Percentiles rank a stretch among this genome's conserved stretches.
Conservation (phyloP, 2,113 vertebrate species). For the Glaucidium brasilianum region DNA sequence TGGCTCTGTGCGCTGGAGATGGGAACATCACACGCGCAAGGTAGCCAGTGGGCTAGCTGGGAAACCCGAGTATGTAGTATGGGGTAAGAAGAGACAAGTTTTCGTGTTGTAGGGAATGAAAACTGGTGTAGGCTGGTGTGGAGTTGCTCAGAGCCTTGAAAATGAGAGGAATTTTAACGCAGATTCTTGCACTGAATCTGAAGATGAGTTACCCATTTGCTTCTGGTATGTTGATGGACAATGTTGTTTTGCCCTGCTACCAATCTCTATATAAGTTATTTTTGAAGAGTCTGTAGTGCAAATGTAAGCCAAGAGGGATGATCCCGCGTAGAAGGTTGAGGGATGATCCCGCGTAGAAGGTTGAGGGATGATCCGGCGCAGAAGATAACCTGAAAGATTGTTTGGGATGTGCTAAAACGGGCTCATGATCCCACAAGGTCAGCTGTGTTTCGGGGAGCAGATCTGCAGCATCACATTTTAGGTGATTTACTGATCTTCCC, state of each 20-base stretch:
- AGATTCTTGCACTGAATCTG: neutral
- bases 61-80: neutral
- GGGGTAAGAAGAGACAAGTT: neutral
- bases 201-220: neutral
- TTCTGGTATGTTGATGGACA: neutral
- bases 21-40: accelerated
- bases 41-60: neutral
- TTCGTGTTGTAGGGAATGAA: neutral
- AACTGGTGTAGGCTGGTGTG: neutral
- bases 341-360: neutral
- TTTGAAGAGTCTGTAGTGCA: neutral
- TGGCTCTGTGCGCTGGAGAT: accelerated
- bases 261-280: neutral
- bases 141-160: neutral
- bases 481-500: neutral
- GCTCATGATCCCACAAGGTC: accelerated
- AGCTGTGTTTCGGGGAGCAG: neutral
- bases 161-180: neutral
- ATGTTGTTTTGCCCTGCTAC: neutral
- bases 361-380: neutral
- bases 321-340: neutral
- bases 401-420: neutral
- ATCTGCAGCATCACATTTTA: accelerated
- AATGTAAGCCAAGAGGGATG: no score
- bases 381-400: neutral